Evolutionary conservation across 2,797 vertebrate genomes (phyloP).

Genomic region (Taeniopygia guttata): DNA sequence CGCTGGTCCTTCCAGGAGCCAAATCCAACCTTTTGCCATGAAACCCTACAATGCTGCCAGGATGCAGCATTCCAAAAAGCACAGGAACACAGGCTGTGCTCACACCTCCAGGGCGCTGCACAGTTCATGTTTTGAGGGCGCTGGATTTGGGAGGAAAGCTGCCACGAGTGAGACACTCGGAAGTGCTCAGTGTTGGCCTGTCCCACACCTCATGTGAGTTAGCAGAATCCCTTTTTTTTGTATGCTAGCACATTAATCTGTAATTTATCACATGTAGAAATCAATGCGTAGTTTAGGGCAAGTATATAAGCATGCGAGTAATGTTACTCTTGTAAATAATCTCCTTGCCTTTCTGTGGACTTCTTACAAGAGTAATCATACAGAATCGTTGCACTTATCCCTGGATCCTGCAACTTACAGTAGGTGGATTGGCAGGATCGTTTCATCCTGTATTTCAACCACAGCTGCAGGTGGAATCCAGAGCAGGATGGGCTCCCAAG

Average conservation of each 20-base stretch:
- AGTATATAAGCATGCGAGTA: constrained; percentile 14
- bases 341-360: constrained; percentile 20
- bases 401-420: neutral
- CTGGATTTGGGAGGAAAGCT: neutral
- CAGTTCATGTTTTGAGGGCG: neutral
- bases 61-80: neutral
- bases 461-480: constrained; percentile 51
- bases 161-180: neutral
- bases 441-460: constrained; percentile 45
- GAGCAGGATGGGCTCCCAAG: constrained; percentile 34
- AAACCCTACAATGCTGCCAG: neutral
- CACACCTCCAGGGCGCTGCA: neutral
- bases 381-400: constrained; percentile 45
- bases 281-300: neutral
- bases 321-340: constrained; percentile 41
- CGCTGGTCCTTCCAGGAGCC: neutral
- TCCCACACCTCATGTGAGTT: neutral
- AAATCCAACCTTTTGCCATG: neutral
- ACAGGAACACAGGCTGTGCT: neutral
- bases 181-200: neutral
- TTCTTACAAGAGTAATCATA: constrained; percentile 3
- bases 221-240: neutral
- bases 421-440: neutral
- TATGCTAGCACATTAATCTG: neutral
- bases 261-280: constrained; percentile 17